Base-by-base conservation (phyloP, 2,888 invertebrate species). In the Platerodrilus igneus region DNA sequence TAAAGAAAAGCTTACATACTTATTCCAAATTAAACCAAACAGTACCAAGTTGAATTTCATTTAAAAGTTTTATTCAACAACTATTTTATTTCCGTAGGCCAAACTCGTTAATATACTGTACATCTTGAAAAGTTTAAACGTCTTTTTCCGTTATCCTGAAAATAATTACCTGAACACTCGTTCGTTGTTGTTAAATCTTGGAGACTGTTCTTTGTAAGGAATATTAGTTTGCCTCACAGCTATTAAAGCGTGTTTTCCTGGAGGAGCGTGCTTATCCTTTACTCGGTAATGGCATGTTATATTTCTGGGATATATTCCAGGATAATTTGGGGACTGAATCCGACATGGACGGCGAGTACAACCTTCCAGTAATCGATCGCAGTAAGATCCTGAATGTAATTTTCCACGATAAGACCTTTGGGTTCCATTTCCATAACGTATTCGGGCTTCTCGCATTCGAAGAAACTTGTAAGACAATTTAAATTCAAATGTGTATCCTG, bases 251-350 rank as follows among this genome's bases (percentile, higher is more conserved):
- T 86, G 82, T 63, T 83, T 81, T 50, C 84, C 85, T 9, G 76
- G 71, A 8, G 84, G 83, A 49, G 74, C 69, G 48, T 71, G 69
- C 32, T 60, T 56, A 50, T 69, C 69, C 41, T 67, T 55, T 37
- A 68, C 58, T 32, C 63, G 58, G 53, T 68, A 69, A 45, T 63
- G 61, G 50, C 68, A 69, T 53, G 86, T 86, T 46, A 89, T 83
- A 67, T 90, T 90, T 43, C 89, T 73, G 3, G 90, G 90, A 68
- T 91, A 92, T 51, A 88, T 81, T 34, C 91, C 91, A 7, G 90
- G 90, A 67, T 86, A 91, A 74, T 92, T 92, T 7, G 91, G 92
- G 14, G 89, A 89, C 68, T 87, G 86, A 45, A 88, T 80, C 47
- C 86, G 79, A 68, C 69, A 69, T 5, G 62, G 58, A 18, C 66